These are phyloP conservation scores for cattle (Bos taurus) DNA, from an alignment of 2,113 vertebrate genomes.

Conservation along the genomic window ARS-UCD2.0 NC_037346.1:32645501-32646000, in stretches of 20 bases:
- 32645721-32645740: background rate
- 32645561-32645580: constrained; percentile 28
- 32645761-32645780: background rate
- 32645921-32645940: background rate
- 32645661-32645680: background rate
- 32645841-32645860: background rate
- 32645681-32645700: background rate
- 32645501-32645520: constrained; percentile 56
- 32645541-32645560: constrained; percentile 51
- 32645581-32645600: constrained; percentile 37
- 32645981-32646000: background rate
- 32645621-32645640: constrained; percentile 8
- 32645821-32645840: background rate
- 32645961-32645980: background rate
- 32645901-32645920: background rate
- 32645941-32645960: background rate
- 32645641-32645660: background rate
- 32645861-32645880: background rate
- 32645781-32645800: background rate
- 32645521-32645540: constrained; percentile 71
- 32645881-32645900: background rate
- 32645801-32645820: background rate
- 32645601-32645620: background rate
- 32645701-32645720: background rate
- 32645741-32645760: background rate